Conservation (phyloP, 2,113 vertebrate species). For the Prunella himalayana region DNA sequence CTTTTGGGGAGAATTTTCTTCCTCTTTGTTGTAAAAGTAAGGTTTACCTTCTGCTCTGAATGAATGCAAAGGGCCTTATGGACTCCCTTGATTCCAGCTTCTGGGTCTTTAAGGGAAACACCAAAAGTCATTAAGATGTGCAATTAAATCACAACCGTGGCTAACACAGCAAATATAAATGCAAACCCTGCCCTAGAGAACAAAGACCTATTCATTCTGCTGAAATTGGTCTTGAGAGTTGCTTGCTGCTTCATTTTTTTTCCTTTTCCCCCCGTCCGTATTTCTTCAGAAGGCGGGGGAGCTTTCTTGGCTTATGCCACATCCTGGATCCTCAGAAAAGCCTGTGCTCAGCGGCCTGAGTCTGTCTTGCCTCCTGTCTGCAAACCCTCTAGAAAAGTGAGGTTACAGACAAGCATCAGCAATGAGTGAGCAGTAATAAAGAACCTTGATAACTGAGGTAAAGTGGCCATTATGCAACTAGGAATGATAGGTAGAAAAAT, state of each 20-base stretch:
- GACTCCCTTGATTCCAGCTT: slow-evolving; percentile 28
- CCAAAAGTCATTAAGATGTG: slow-evolving; percentile 49
- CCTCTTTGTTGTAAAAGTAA: slow-evolving; percentile 27
- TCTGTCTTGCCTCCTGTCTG: not conserved
- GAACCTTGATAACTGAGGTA: not conserved
- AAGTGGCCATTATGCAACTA: not conserved
- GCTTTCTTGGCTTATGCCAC: slow-evolving; percentile 33
- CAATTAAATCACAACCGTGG: slow-evolving; percentile 54
- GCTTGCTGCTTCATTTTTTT: not conserved
- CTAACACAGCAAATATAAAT: slow-evolving; percentile 60
- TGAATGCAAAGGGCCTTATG: not conserved
- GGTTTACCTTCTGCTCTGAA: slow-evolving; percentile 30
- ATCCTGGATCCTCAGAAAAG: slow-evolving; percentile 34
- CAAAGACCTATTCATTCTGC: slow-evolving; percentile 48
- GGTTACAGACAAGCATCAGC: slow-evolving; percentile 6
- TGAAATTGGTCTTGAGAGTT: slow-evolving; percentile 31
- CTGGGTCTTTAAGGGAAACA: slow-evolving; percentile 51
- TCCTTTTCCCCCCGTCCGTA: fast-evolving
- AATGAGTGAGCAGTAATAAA: not conserved
- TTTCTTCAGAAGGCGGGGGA: slow-evolving; percentile 19
- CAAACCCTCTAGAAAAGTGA: not conserved
- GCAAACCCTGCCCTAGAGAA: slow-evolving; percentile 36
- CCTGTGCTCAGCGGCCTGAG: not conserved
- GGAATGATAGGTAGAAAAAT: not conserved
- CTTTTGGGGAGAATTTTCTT: slow-evolving; percentile 25